A percentile compares a stretch with the other conserved stretches of the same genome.
phyloP scores from a whole-genome alignment of 2,113 vertebrate genomes.

The Lagopus muta region DNA sequence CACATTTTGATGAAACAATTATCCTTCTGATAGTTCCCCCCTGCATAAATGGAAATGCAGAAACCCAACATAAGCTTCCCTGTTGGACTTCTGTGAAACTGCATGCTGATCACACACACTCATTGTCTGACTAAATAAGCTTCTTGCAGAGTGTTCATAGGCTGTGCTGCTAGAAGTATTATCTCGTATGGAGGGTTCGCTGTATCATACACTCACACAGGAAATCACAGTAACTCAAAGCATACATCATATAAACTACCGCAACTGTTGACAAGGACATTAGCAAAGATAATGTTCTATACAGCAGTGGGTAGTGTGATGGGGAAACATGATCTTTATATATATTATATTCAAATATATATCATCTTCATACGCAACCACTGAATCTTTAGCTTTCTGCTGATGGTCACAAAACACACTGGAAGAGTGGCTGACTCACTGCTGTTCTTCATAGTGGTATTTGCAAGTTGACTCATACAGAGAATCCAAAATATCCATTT shows the following conservation, averaged over 20 bases:
- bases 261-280: neutral
- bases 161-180: neutral
- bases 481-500: neutral
- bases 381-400: neutral
- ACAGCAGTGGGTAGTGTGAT: accelerated
- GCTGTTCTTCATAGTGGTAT: neutral
- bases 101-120: neutral
- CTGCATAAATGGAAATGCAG: neutral
- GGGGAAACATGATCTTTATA: neutral
- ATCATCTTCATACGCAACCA: neutral
- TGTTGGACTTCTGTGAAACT: neutral
- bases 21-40: neutral
- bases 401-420: accelerated
- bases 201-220: neutral
- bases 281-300: neutral
- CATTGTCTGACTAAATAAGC: conserved; percentile 10
- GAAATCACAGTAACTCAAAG: neutral
- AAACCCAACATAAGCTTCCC: neutral
- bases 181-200: neutral
- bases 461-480: neutral
- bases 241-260: too few species aligned
- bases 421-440: neutral
- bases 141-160: neutral
- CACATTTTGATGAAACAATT: conserved; percentile 9
- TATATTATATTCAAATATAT: accelerated